Evolutionary conservation across 2,113 vertebrate genomes (phyloP).

Genomic region (Tragelaphus strepsiceros): DNA sequence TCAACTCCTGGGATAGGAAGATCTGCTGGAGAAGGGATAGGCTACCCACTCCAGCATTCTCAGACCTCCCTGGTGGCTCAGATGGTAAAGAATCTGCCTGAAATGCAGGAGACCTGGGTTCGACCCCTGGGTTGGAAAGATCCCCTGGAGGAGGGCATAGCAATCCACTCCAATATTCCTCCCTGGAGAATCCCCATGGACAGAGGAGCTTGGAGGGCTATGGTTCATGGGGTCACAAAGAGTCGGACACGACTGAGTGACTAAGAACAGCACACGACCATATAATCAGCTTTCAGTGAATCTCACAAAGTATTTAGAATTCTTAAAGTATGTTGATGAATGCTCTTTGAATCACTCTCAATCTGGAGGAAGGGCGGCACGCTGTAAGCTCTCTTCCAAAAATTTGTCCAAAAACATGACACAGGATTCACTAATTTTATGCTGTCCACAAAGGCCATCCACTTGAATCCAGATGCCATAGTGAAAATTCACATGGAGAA

Average conservation of each 20-base stretch:
- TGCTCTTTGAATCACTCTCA: neutral
- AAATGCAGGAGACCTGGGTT: neutral
- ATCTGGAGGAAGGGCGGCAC: neutral
- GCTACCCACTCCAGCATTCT: neutral
- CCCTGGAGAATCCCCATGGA: neutral
- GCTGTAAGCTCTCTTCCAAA: neutral
- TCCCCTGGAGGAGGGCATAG: neutral
- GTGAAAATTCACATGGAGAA: neutral
- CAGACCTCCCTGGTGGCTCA: neutral
- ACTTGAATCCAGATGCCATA: neutral
- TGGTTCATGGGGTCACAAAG: neutral
- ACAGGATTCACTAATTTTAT: neutral
- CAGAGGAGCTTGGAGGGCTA: neutral
- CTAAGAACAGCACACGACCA: neutral
- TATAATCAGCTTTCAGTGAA: neutral
- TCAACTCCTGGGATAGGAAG: neutral
- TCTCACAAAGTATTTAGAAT: neutral
- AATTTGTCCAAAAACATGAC: neutral
- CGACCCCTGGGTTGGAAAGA: neutral
- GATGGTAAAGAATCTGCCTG: neutral
- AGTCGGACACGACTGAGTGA: accelerated
- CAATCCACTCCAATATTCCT: neutral
- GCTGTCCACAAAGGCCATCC: neutral
- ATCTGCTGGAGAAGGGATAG: neutral
- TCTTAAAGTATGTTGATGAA: neutral